These are phyloP conservation scores for Brachyalestes nurse DNA, from an alignment of 2,797 vertebrate genomes.

Conservation along the genomic window DNA sequence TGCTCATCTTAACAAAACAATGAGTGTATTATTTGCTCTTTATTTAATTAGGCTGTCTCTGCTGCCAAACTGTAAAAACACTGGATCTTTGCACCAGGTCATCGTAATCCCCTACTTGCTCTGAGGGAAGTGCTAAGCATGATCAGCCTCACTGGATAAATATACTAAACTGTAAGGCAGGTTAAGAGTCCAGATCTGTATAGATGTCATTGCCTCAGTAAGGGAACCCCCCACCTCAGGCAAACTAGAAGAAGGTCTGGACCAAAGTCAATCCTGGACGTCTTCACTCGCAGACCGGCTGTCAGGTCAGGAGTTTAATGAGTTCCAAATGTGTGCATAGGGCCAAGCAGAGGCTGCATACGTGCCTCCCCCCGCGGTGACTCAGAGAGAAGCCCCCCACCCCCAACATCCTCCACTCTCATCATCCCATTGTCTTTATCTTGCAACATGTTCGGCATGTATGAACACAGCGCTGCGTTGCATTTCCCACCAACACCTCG, in stretches of 20 bases:
- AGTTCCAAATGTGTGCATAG: constrained; percentile 70
- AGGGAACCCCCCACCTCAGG: background rate
- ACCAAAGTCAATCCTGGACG: constrained; percentile 49
- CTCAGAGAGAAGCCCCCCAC: constrained; percentile 51
- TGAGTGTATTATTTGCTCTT: constrained; percentile 1
- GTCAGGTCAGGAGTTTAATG: constrained; percentile 71
- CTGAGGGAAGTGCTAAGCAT: background rate
- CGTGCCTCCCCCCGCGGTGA: constrained; percentile 63
- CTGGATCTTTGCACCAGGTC: background rate
- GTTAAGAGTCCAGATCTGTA: constrained; percentile 13
- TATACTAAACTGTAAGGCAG: constrained; percentile 10
- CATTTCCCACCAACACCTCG: constrained; percentile 32
- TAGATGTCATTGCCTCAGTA: background rate
- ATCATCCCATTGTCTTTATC: constrained; percentile 71
- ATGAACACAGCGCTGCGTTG: constrained; percentile 57
- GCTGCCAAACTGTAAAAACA: background rate
- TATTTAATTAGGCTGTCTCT: background rate
- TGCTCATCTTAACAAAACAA: background rate
- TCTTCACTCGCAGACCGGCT: constrained; percentile 57
- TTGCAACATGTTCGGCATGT: constrained; percentile 61
- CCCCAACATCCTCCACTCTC: constrained; percentile 49
- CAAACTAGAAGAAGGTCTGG: constrained; percentile 53
- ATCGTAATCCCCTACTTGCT: background rate
- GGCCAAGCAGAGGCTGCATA: constrained; percentile 60
- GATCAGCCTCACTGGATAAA: background rate